These are phyloP conservation scores for Alosa sapidissima DNA, from an alignment of 2,797 vertebrate species.

Conservation along the genomic window DNA sequence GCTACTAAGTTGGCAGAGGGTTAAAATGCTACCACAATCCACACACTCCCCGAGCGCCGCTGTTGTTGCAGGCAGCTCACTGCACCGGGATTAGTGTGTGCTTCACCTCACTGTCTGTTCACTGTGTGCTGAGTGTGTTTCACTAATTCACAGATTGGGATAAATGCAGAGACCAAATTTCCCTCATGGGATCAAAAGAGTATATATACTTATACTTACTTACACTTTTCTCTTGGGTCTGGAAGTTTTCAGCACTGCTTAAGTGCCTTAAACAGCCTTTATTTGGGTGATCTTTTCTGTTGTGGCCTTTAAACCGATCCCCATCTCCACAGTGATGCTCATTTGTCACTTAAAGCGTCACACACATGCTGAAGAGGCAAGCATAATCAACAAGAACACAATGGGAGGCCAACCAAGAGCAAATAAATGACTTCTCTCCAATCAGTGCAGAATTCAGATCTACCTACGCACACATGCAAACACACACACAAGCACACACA, in stretches of 20 bases:
- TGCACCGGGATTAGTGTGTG: too few relatives aligned
- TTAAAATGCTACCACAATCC: background rate
- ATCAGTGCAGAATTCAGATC: background rate
- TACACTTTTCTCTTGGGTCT: background rate
- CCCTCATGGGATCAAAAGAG: too few relatives aligned
- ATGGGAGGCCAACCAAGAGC: background rate
- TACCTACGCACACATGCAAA: background rate
- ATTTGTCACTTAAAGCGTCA: background rate
- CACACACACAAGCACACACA: background rate
- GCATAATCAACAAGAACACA: background rate
- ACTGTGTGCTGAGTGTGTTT: too few relatives aligned
- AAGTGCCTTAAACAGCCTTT: background rate
- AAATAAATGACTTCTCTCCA: constrained; percentile 12
- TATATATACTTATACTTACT: too few relatives aligned
- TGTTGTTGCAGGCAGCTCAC: too few relatives aligned
- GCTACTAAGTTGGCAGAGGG: background rate
- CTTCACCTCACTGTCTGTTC: too few relatives aligned
- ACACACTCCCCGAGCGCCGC: too few relatives aligned
- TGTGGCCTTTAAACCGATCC: background rate
- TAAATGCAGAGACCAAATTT: too few relatives aligned
- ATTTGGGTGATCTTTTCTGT: background rate
- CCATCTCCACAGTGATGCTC: background rate
- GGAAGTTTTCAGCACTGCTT: background rate
- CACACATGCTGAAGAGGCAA: background rate
- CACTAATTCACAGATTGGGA: too few relatives aligned